phyloP scores from a whole-genome alignment of 2,113 vertebrate species.

The Cebus imitator region DNA sequence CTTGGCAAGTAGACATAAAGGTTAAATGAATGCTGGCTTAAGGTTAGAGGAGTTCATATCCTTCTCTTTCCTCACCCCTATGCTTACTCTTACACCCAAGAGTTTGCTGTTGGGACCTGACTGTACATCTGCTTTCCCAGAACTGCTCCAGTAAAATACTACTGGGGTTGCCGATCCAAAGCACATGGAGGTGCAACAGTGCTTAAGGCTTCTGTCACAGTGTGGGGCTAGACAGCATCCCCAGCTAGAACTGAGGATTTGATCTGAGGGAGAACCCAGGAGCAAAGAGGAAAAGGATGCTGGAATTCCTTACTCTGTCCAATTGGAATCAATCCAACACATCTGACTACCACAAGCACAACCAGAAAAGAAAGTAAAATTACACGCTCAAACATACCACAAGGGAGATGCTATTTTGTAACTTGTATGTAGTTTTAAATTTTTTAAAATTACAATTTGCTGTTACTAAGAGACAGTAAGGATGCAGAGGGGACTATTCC shows the following conservation, averaged over 20 bases:
- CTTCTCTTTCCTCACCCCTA: not conserved
- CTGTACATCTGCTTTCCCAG: not conserved
- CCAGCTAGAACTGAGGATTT: not conserved
- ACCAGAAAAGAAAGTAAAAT: conserved; percentile 6
- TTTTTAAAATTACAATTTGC: not conserved
- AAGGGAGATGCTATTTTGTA: conserved; percentile 28
- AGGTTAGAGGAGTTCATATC: not conserved
- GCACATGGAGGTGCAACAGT: rapidly evolving
- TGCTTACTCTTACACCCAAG: not conserved
- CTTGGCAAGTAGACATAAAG: not conserved
- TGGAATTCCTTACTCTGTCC: not conserved
- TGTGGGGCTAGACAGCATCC: not conserved
- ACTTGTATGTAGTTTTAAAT: not conserved
- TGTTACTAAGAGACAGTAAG: not conserved
- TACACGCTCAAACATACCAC: not conserved
- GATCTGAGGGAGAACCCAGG: not conserved
- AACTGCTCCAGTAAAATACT: not conserved
- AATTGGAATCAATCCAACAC: not conserved
- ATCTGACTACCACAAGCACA: not conserved
- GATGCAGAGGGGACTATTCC: too few species aligned
- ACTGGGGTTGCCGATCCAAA: not conserved
- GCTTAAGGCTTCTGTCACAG: not conserved
- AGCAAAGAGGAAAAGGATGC: not conserved
- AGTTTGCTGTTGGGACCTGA: not conserved
- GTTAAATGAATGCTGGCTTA: not conserved